A percentile compares a stretch with the other conserved stretches of the same genome.
phyloP scores from a whole-genome alignment of 2,113 vertebrate species.

The Mohoua ochrocephala region DNA sequence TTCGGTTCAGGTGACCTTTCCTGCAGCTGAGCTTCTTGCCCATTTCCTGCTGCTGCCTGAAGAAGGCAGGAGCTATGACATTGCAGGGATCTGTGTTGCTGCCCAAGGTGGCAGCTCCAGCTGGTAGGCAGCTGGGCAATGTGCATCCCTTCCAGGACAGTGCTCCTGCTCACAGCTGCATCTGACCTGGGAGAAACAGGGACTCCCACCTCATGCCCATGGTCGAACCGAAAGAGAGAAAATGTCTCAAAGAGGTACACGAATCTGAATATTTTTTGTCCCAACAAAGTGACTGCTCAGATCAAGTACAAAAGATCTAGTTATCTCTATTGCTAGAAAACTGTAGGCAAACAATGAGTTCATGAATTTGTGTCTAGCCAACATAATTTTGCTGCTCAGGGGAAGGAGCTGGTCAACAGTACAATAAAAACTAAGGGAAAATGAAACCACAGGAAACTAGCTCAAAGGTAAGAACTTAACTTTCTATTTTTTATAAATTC shows the following conservation, averaged over 20 bases:
- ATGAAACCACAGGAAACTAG: background rate
- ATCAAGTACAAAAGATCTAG: background rate
- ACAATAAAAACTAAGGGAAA: background rate
- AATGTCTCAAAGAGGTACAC: background rate
- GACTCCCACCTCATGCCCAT: background rate
- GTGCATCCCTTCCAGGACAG: background rate
- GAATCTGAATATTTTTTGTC: background rate
- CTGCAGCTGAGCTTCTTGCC: background rate
- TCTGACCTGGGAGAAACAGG: background rate
- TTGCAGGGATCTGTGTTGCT: background rate
- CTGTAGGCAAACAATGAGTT: background rate
- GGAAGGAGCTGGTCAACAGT: background rate
- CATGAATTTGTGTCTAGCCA: background rate
- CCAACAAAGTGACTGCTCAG: background rate
- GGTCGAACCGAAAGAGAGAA: background rate
- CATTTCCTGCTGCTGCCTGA: background rate
- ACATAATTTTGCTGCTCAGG: background rate
- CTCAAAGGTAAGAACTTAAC: background rate
- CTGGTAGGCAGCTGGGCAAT: rapidly evolving
- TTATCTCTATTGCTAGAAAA: background rate
- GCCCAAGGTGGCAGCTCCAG: background rate
- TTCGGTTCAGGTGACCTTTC: background rate
- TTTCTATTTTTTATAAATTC: background rate
- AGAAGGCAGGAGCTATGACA: rapidly evolving
- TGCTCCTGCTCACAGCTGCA: background rate